phyloP scores from a whole-genome alignment of 2,888 invertebrate species.

The Sphaerolaimus hirsutus region DNA sequence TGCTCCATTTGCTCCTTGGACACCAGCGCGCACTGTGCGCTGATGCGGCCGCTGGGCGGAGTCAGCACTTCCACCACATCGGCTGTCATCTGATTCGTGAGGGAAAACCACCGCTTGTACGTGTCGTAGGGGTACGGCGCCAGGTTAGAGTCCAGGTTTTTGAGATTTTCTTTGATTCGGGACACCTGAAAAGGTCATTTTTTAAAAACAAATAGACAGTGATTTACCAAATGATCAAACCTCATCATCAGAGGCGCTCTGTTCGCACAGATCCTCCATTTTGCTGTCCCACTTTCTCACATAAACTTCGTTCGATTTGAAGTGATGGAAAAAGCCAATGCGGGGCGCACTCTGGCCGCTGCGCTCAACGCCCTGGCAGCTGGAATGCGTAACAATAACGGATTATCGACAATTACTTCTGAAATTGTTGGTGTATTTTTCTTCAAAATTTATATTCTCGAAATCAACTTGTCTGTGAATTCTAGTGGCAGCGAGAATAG shows the following conservation, averaged over 20 bases:
- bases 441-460: too few species aligned
- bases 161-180: conserved; percentile 34
- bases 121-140: conserved; percentile 75
- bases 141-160: conserved; percentile 48
- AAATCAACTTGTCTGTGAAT: too few species aligned
- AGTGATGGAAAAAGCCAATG: conserved; percentile 62
- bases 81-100: conserved; percentile 26
- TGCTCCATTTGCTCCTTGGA: too few species aligned
- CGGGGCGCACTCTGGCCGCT: conserved; percentile 35
- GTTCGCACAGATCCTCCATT: conserved; percentile 38
- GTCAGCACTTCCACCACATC: background rate
- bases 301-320: conserved; percentile 53
- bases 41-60: conserved; percentile 14
- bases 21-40: conserved; percentile 17
- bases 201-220: background rate
- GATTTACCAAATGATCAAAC: background rate
- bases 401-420: too few species aligned
- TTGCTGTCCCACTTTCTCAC: conserved; percentile 61
- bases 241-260: background rate
- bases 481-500: too few species aligned
- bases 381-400: too few species aligned
- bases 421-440: too few species aligned
- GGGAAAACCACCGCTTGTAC: conserved; percentile 57
- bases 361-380: background rate
- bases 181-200: conserved; percentile 10